A percentile compares a stretch with the other conserved stretches of the same genome.
These are phyloP conservation scores for Aleiodes alternator DNA, from an alignment of 2,888 invertebrate genomes.

Conservation along the genomic window DNA sequence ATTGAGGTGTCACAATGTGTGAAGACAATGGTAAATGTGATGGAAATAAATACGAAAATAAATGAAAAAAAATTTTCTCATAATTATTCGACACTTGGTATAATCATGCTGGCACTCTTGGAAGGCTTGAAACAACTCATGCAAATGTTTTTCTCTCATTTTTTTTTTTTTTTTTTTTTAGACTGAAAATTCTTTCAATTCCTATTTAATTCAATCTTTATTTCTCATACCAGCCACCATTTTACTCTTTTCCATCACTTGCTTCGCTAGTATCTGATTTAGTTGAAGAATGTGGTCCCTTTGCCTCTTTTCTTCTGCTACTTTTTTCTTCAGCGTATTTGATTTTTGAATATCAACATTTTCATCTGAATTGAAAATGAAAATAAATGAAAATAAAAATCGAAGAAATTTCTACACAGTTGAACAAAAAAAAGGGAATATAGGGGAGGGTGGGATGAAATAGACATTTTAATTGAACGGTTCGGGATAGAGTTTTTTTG, in stretches of 20 bases:
- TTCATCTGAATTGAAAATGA: conserved; percentile 59
- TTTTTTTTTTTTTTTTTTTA: conserved; percentile 26
- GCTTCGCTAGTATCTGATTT: conserved; percentile 93
- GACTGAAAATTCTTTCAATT: conserved; percentile 14
- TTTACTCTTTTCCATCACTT: conserved; percentile 96
- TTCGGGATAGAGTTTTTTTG: no score
- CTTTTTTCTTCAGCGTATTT: conserved; percentile 81
- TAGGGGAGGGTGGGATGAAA: no score
- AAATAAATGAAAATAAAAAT: background rate
- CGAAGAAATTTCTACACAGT: conserved; percentile 25
- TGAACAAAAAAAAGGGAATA: conserved; percentile 3
- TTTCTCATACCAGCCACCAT: conserved; percentile 90
- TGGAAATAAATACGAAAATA: conserved; percentile 39
- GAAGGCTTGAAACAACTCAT: conserved; percentile 18
- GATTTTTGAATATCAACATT: conserved; percentile 66
- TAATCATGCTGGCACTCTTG: conserved; percentile 39
- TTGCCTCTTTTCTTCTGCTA: conserved; percentile 90
- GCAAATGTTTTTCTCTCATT: conserved; percentile 37
- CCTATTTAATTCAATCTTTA: conserved; percentile 32
- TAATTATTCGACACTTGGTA: conserved; percentile 10
- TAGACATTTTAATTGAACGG: no score
- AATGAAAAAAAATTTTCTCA: conserved; percentile 6
- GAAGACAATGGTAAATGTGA: conserved; percentile 46
- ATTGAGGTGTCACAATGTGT: conserved; percentile 42
- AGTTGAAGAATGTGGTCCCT: conserved; percentile 92